Evolutionary conservation across 2,888 invertebrate genomes (phyloP).

Genomic region (Oegoconia quadripuncta): DNA sequence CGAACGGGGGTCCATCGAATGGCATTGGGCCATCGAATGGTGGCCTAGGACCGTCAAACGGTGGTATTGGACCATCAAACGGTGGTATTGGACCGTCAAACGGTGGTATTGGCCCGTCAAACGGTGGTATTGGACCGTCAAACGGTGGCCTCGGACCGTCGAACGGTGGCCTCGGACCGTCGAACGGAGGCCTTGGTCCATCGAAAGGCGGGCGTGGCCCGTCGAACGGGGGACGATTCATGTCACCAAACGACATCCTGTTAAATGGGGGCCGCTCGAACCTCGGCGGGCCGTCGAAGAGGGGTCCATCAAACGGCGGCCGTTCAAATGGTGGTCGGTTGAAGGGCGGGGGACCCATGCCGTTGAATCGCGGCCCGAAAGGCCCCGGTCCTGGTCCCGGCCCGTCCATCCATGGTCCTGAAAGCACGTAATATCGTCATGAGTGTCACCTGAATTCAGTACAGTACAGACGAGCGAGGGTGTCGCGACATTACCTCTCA

Average conservation of each 20-base stretch:
- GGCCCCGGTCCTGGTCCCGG: constrained; percentile 45
- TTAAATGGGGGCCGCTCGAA: constrained; percentile 48
- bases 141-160: constrained; percentile 37
- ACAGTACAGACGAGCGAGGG: neutral
- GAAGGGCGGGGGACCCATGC: constrained; percentile 59
- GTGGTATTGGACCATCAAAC: constrained; percentile 38
- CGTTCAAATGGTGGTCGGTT: constrained; percentile 49
- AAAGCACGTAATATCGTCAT: constrained; percentile 23
- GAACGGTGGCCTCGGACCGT: constrained; percentile 24
- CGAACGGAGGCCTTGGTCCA: constrained; percentile 38
- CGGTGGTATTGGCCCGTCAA: constrained; percentile 40
- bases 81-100: constrained; percentile 45
- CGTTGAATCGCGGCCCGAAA: constrained; percentile 66
- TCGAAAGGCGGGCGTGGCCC: constrained; percentile 47
- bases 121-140: constrained; percentile 42
- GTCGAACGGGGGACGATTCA: constrained; percentile 39
- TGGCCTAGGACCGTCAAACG: constrained; percentile 38
- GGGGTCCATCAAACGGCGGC: constrained; percentile 45
- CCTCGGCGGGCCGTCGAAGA: constrained; percentile 41
- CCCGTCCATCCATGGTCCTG: constrained; percentile 72
- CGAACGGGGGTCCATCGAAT: constrained; percentile 50
- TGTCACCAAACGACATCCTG: constrained; percentile 17
- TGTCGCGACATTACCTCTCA: constrained; percentile 51
- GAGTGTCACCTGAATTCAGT: neutral
- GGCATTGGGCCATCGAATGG: constrained; percentile 45